Evolutionary conservation across 2,888 invertebrate genomes (phyloP).

Genomic region (Aelia acuminata): DNA sequence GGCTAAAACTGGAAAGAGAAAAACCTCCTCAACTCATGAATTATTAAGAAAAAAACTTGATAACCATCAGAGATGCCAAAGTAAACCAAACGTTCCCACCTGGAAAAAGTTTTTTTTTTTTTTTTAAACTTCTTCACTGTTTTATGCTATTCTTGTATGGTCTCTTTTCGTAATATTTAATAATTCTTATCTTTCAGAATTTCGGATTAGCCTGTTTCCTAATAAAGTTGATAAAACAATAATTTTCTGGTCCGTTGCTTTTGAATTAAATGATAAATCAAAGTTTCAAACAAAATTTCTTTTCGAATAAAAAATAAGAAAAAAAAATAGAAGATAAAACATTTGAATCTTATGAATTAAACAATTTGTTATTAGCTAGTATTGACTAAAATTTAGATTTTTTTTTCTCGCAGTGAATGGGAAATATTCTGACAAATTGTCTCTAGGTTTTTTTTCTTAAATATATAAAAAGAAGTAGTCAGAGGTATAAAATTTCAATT

Average conservation of each 20-base stretch:
- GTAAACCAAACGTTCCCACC: constrained; percentile 24
- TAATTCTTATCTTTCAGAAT: not conserved
- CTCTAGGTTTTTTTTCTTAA: too few species aligned
- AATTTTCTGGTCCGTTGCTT: not conserved
- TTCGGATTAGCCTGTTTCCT: not conserved
- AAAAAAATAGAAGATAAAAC: too few species aligned
- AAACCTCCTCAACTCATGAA: constrained; percentile 10
- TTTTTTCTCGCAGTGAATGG: too few species aligned
- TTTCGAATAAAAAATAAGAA: too few species aligned
- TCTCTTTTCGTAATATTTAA: not conserved
- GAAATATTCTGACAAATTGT: too few species aligned
- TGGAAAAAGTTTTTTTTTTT: not conserved
- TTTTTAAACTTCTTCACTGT: not conserved
- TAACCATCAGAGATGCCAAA: not conserved
- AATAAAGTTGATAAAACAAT: not conserved
- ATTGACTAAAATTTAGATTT: too few species aligned
- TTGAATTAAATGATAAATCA: not conserved
- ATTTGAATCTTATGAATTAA: too few species aligned
- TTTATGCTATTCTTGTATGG: not conserved
- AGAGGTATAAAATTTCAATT: too few species aligned
- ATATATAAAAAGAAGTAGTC: too few species aligned
- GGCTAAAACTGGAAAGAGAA: not conserved
- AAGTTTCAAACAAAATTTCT: too few species aligned
- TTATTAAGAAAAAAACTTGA: constrained; percentile 25
- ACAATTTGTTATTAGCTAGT: too few species aligned